Conservation (phyloP, 2,113 vertebrate genomes). For the Erythrolamprus reginae region DNA sequence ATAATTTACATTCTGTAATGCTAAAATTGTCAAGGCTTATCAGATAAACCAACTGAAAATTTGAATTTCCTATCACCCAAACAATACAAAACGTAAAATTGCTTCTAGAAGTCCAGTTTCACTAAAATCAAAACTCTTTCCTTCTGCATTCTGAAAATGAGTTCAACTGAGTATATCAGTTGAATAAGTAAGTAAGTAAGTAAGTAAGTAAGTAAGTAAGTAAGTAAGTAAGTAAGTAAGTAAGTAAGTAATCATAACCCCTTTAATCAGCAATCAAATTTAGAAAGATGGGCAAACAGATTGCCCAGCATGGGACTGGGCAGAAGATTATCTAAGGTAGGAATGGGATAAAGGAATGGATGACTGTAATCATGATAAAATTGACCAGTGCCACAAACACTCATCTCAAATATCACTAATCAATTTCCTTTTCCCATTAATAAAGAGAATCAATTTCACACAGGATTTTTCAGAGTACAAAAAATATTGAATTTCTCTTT, state of each 20-base stretch:
- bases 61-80: slow-evolving; percentile 1
- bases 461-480: background rate
- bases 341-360: background rate
- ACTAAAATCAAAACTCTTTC: background rate
- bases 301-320: background rate
- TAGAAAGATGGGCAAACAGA: background rate
- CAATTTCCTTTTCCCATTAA: background rate
- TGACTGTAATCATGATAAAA: background rate
- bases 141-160: background rate
- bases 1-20: background rate
- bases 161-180: no score
- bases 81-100: background rate
- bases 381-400: background rate
- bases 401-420: background rate
- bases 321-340: background rate
- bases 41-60: slow-evolving; percentile 6
- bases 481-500: background rate
- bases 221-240: no score
- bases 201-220: background rate
- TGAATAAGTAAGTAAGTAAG: background rate
- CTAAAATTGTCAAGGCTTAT: background rate
- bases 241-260: background rate
- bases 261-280: background rate
- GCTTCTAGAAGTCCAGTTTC: background rate
- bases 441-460: background rate